Conservation (phyloP, 2,797 vertebrate species). For the Aeoliscus strigatus region DNA sequence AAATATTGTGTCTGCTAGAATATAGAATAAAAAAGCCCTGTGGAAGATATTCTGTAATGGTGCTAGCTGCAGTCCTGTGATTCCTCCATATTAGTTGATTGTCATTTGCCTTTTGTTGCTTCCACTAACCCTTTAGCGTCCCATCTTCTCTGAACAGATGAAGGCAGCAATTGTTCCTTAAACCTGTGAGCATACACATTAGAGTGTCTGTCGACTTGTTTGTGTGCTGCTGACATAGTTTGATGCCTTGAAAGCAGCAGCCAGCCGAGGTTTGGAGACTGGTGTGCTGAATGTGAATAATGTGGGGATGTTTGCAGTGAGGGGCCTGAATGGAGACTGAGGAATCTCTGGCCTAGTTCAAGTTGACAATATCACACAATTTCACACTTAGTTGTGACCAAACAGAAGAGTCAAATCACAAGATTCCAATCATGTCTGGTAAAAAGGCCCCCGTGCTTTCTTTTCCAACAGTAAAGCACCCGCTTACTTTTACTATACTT, state of each 20-base stretch:
- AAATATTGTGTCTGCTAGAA: no score
- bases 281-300: slow-evolving; percentile 4
- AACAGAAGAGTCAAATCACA: slow-evolving; percentile 48
- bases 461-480: not conserved
- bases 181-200: not conserved
- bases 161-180: no score
- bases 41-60: no score
- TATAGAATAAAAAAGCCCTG: no score
- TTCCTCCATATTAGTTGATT: no score
- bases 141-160: no score
- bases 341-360: slow-evolving; percentile 52
- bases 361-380: slow-evolving; percentile 56
- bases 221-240: slow-evolving; percentile 2
- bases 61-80: no score
- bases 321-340: slow-evolving; percentile 17
- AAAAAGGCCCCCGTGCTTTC: slow-evolving; percentile 7
- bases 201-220: not conserved
- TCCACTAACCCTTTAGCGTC: no score
- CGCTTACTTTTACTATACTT: slow-evolving; percentile 6
- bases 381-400: slow-evolving; percentile 52
- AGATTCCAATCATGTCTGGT: slow-evolving; percentile 32
- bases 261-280: slow-evolving; percentile 7
- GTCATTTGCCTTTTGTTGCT: no score
- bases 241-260: no score
- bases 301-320: slow-evolving; percentile 1